A percentile compares a stretch with the other conserved stretches of the same genome.
Evolutionary conservation across 2,888 invertebrate species (phyloP).

Genomic region (Caenorhabditis imperialis): DNA sequence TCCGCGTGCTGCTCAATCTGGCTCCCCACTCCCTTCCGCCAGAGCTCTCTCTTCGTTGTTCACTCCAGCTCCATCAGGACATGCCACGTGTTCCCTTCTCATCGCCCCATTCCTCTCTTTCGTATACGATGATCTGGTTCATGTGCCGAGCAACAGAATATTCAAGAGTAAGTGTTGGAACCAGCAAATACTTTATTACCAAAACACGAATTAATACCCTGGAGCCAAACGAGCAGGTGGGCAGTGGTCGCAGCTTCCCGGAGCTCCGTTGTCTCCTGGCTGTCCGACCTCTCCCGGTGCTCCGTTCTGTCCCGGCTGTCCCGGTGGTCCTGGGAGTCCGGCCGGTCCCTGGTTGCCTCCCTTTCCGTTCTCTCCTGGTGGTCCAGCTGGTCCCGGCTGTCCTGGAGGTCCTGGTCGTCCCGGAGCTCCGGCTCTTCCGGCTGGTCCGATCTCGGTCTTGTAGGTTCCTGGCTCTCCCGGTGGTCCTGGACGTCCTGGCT

Average conservation of each 20-base stretch:
- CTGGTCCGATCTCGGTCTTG: slow-evolving; percentile 73
- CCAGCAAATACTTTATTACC: slow-evolving; percentile 40
- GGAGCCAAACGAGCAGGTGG: slow-evolving; percentile 76
- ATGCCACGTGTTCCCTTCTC: slow-evolving; percentile 86
- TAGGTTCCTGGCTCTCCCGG: slow-evolving; percentile 77
- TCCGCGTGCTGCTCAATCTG: slow-evolving; percentile 34
- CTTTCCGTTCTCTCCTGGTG: slow-evolving; percentile 73
- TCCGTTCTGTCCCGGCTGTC: slow-evolving; percentile 70
- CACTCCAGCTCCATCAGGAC: slow-evolving; percentile 55
- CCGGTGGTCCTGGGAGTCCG: slow-evolving; percentile 68
- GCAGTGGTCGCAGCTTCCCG: slow-evolving; percentile 77
- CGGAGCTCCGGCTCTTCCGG: slow-evolving; percentile 72
- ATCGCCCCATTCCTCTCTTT: slow-evolving; percentile 78
- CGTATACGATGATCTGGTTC: slow-evolving; percentile 78
- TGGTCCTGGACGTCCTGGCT: slow-evolving; percentile 73
- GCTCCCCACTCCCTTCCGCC: slow-evolving; percentile 61
- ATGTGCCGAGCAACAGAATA: slow-evolving; percentile 82
- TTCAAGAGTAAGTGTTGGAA: slow-evolving; percentile 81
- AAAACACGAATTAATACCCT: slow-evolving; percentile 67
- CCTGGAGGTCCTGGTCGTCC: slow-evolving; percentile 74
- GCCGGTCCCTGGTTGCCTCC: slow-evolving; percentile 66
- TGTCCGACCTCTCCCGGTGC: slow-evolving; percentile 65
- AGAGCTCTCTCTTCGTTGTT: slow-evolving; percentile 61
- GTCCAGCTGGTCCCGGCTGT: slow-evolving; percentile 69
- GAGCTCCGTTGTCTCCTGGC: slow-evolving; percentile 71